Base-by-base conservation (phyloP, 2,888 invertebrate genomes). In the Dynastes hyllus region DNA sequence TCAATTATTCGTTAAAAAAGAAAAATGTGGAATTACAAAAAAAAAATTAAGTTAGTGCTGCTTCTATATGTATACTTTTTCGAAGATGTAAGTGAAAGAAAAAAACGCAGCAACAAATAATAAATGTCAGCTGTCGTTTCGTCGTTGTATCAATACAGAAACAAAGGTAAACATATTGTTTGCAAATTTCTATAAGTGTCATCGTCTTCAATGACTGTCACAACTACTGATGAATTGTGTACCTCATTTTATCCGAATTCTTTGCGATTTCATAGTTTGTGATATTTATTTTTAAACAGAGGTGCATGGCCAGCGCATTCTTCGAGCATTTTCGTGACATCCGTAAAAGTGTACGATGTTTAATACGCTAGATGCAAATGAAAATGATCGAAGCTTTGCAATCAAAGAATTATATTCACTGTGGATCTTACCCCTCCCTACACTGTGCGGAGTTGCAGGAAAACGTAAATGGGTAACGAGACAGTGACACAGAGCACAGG, bases 401-500 rank as follows among this genome's bases (percentile, higher is more conserved):
- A 61, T 75, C 61, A 27, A 22, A 22, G 45, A 27, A 22, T 61
- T 75, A 45, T 75, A 61, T 37, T 61, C 73, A 61, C 73, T 75
- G 73, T 75, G 73, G 73, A 27, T 75, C 61, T 75, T 75, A 75
- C 45, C 73, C 63, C 40, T 63, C 50, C 22, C 27, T 69, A 22
- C 37, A 53, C 29, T 40, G 37, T 29, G 37, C 37, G 55, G 16
- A 61, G 13, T 63, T 29, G 55, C 71, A 27, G 4, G 22, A 58
- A 61, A 51, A 29, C 29, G 27, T 40, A 5, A 53, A 58, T 4
- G 71, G 58, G 58, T 71, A 71, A 58, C 37, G 58, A 75, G 13
- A 75, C 73, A 75, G 73, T 75, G 61, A 75, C 13, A 69, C 67
- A 69, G 73, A 75, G 73, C 73, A 75, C 88, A 87, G 88, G 88